Evolutionary conservation across 2,888 invertebrate genomes (phyloP).

Genomic region (Yponomeuta evonymella): DNA sequence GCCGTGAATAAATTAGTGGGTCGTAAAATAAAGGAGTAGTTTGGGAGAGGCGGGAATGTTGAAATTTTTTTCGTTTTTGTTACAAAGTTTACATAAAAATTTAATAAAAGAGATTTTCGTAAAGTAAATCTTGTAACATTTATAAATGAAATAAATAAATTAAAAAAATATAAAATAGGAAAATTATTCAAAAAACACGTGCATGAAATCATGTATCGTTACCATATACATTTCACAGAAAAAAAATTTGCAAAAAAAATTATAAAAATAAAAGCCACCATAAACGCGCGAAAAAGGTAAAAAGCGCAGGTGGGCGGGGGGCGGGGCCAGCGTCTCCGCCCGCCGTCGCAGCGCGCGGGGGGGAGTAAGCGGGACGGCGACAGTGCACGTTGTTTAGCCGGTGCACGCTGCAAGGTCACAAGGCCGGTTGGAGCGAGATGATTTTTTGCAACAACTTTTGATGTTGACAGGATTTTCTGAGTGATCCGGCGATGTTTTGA

Average conservation of each 20-base stretch:
- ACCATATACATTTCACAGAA: not conserved
- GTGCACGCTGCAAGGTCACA: conserved; percentile 52
- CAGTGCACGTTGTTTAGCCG: conserved; percentile 28
- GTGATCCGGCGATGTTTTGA: conserved; percentile 6
- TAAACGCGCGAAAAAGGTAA: conserved; percentile 50
- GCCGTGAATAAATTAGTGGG: conserved; percentile 1
- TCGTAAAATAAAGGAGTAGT: not conserved
- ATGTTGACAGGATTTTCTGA: conserved; percentile 36
- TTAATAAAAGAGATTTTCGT: no score
- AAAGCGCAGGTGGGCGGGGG: conserved; percentile 65
- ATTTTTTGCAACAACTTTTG: conserved; percentile 6
- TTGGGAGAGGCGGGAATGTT: not conserved
- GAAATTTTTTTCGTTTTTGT: no score
- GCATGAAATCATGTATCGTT: no score
- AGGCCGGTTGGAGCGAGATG: conserved; percentile 18
- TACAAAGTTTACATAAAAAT: no score
- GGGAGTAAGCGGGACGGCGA: conserved; percentile 52
- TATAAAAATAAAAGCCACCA: not conserved
- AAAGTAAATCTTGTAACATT: no score
- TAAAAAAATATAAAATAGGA: no score
- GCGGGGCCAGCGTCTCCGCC: conserved; percentile 53
- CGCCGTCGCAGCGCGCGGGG: conserved; percentile 28
- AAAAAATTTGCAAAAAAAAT: not conserved
- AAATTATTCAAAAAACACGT: no score
- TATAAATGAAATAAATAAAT: no score